Evolutionary conservation across 1,140 invertebrate genomes (phyloP), one percentile per base, ranked within the genome.

Genomic region (Drusus annulatus): DNA sequence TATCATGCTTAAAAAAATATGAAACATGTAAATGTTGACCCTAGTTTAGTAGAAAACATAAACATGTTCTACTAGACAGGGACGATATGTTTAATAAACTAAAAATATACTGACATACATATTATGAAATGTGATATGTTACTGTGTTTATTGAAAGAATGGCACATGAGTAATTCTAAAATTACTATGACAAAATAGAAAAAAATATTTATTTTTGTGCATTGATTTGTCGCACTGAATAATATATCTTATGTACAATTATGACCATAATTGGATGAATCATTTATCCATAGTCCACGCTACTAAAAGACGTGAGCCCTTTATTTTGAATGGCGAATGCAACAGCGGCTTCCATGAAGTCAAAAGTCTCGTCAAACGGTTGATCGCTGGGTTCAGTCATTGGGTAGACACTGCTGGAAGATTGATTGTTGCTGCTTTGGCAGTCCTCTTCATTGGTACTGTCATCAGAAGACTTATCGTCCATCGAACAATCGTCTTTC

Each of bases 241-340:
- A 45, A 69, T 31, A 69, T 45, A 50, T 69, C n/a, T 45, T 69
- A 69, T 69, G 17, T 50, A 69, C 62, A 65, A 28, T 25, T 25
- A 15, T n/a, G 25, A 63, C 8, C 21, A 21, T 2, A 28, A 25
- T n/a, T 28, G 25, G 16, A 28, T 63, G 6, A 13, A 60, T 63
- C 6, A 15, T 19, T 56, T 80, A 89, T 84, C 88, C 87, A 76
- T 89, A 89, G 78, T 90, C 88, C 16, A 88, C 87, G 19, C 86
- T 88, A 0, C 56, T 71, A 73, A 79, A 79, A 21, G 78, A 73
- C 17, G 78, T 93, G 6, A 94, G 86, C 28, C 93, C 93, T 85
- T 94, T 94, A 83, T 93, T 93, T 85, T 93, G 92, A 76, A 94
- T 94, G 16, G 93, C 93, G 82, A 92, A 93, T 28, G 91, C 90